Percentiles rank a stretch among this genome's conserved stretches.
Conservation (phyloP, 2,797 vertebrate genomes). For the Darevskia mixta region DNA sequence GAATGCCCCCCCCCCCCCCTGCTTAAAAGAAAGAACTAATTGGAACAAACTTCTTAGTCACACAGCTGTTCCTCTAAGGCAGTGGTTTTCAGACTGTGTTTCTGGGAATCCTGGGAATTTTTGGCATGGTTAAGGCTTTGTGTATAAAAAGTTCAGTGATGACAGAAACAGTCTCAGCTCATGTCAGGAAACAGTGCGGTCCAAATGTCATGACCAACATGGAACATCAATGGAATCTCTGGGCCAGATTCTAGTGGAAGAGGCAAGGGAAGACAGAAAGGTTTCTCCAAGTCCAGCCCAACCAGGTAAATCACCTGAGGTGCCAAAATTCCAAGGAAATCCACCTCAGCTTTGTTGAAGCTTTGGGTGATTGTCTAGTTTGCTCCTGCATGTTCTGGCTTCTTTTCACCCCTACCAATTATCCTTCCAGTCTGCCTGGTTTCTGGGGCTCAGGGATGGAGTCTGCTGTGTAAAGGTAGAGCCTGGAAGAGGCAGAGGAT, state of each 20-base stretch:
- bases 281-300: neutral
- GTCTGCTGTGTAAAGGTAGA: too few relatives aligned
- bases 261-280: neutral
- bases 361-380: neutral
- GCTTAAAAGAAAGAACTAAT: neutral
- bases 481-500: neutral
- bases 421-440: neutral
- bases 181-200: neutral
- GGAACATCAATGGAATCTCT: neutral
- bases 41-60: neutral
- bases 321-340: neutral
- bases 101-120: neutral
- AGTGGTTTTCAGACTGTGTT: neutral
- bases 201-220: neutral
- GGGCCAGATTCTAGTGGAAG: neutral
- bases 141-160: slow-evolving; percentile 36
- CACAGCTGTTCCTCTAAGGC: slow-evolving; percentile 37
- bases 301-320: neutral
- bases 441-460: neutral
- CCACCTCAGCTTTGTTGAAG: neutral
- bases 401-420: neutral
- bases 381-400: neutral
- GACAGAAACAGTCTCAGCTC: neutral
- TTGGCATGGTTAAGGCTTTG: neutral
- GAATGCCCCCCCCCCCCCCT: slow-evolving; percentile 7